Evolutionary conservation across 2,113 vertebrate genomes (phyloP), one percentile per base, ranked within the genome.

Genomic region (Misgurnus anguillicaudatus): DNA sequence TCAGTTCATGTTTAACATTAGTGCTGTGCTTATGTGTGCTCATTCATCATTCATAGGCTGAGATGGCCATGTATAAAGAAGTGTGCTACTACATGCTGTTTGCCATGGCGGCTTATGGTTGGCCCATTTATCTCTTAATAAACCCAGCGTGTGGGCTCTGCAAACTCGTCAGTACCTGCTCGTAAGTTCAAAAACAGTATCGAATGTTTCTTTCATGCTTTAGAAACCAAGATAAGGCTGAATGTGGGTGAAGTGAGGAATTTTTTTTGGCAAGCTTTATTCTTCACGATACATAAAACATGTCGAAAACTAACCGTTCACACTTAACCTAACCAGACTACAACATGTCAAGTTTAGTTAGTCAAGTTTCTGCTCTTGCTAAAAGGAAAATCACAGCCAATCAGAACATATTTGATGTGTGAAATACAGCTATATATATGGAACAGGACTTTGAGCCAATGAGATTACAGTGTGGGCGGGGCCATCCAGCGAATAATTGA

Each of bases 11-110:
- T 21, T 31, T 3, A 8, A 39, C 39, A 2, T 45, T n/a, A 17
- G 14, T n/a, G 16, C 17, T 55, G 9, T 53, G 53, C 19, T 0
- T 80, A 48, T 84, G 48, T 4, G 2, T 80, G 14, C 68, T 51
- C 68, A 13, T 31, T 48, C 17, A 41, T 14, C n/a, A 13, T 53
- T n/a, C 87, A 69, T 91, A 99, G 98, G 88, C 91, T 72, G 98
- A 98, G 92, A 99, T 99, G 98, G 92, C 91, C 63, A 96, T 96
- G 87, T 99, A 99, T 92, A 98, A 96, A 77, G 97, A 99, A 77
- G 97, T 98, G 80, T 99, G 97, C 79, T 98, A 99, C 89, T 99
- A 98, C 90, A 99, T 98, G 98, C 95, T 99, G 63, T 99, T 99
- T 75, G 98, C 98, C 73, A 88, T 99, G 90, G 97, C 98, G 31